phyloP scores from a whole-genome alignment of 2,888 invertebrate species.

The Anarsia innoxiella region DNA sequence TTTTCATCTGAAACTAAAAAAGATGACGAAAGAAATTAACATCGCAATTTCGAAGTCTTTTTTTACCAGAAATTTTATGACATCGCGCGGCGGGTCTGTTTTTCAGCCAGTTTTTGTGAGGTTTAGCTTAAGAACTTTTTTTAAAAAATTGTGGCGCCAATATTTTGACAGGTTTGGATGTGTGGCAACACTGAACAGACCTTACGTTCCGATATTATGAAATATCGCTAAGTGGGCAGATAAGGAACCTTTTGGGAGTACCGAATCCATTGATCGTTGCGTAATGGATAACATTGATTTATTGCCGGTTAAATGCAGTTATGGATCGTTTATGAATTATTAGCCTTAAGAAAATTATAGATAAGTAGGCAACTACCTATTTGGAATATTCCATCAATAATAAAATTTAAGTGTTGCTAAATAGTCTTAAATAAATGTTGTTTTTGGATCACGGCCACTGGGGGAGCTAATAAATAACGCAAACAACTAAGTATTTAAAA shows the following conservation, averaged over 20 bases:
- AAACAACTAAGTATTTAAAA: conserved; percentile 1
- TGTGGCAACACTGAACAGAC: conserved; percentile 49
- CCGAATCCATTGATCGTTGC: conserved; percentile 17
- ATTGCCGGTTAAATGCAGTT: conserved; percentile 9
- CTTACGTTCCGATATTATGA: conserved; percentile 47
- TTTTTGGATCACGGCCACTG: too few species aligned
- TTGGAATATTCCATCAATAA: background rate
- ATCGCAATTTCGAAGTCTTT: background rate
- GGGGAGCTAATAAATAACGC: conserved; percentile 9
- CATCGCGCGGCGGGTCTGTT: conserved; percentile 10
- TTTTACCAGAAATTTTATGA: background rate
- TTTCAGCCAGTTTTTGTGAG: conserved; percentile 4
- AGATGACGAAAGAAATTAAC: background rate
- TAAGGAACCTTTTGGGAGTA: conserved; percentile 40
- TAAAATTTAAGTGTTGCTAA: too few species aligned
- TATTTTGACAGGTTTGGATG: conserved; percentile 45
- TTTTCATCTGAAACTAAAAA: too few species aligned
- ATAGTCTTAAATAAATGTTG: too few species aligned
- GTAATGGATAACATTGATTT: conserved; percentile 18
- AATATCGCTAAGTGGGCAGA: conserved; percentile 61
- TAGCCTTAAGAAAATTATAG: too few species aligned
- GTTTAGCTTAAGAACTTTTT: conserved; percentile 12
- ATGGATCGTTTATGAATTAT: too few species aligned
- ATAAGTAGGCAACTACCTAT: too few species aligned
- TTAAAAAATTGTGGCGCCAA: conserved; percentile 42